phyloP scores from a whole-genome alignment of 2,888 invertebrate genomes.

The Eupelmus urozonus region DNA sequence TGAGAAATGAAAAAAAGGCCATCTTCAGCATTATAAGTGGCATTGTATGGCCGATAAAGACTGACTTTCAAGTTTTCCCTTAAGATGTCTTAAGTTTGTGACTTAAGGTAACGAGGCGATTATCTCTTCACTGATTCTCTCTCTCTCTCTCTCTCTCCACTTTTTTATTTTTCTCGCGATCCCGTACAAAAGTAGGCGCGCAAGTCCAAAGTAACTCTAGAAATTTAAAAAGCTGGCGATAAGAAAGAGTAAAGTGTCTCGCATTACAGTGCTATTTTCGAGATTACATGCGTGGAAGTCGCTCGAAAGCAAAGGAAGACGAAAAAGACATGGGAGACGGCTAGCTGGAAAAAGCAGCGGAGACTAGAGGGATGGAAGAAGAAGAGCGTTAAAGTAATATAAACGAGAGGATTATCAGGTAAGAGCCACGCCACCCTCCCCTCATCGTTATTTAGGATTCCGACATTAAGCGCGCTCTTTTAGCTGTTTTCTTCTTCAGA shows the following conservation, averaged over 20 bases:
- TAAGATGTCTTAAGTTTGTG: slow-evolving; percentile 35
- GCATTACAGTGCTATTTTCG: slow-evolving; percentile 39
- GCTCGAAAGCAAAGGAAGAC: not conserved
- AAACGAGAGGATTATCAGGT: slow-evolving; percentile 68
- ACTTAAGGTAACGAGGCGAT: slow-evolving; percentile 49
- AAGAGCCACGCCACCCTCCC: slow-evolving; percentile 45
- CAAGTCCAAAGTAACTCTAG: slow-evolving; percentile 30
- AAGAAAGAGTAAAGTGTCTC: slow-evolving; percentile 38
- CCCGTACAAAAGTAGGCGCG: slow-evolving; percentile 12
- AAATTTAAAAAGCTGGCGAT: slow-evolving; percentile 47
- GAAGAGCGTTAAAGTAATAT: slow-evolving; percentile 65
- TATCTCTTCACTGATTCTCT: slow-evolving; percentile 25
- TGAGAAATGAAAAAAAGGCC: not conserved
- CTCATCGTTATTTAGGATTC: slow-evolving; percentile 41
- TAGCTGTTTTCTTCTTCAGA: slow-evolving; percentile 33
- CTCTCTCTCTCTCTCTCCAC: too few relatives aligned
- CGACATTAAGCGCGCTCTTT: slow-evolving; percentile 40
- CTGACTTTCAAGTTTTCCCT: slow-evolving; percentile 39
- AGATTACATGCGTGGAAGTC: slow-evolving; percentile 6
- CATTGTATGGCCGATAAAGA: slow-evolving; percentile 36
- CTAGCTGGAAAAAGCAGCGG: slow-evolving; percentile 8
- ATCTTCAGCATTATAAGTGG: slow-evolving; percentile 5
- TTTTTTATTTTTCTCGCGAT: not conserved
- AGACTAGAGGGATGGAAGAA: slow-evolving; percentile 3
- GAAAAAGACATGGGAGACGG: slow-evolving; percentile 48